Evolutionary conservation across 2,113 vertebrate genomes (phyloP).

Genomic region (Oreocharis arfaki): DNA sequence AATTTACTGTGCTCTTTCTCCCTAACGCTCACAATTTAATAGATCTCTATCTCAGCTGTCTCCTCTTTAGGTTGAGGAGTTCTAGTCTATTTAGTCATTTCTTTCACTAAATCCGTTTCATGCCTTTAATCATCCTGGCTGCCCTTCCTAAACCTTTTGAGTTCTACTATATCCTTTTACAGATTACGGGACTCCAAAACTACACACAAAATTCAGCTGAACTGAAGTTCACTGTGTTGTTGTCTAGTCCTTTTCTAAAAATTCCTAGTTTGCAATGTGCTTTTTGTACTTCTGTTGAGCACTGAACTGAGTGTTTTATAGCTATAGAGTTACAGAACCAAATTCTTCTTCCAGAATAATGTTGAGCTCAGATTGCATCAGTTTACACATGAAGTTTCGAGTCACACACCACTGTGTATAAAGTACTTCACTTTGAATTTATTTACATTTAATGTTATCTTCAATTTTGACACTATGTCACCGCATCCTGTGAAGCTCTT

Average conservation of each 20-base stretch:
- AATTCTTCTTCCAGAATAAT: neutral
- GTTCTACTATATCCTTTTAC: neutral
- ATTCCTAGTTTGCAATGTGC: neutral
- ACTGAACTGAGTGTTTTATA: neutral
- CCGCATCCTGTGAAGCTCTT: neutral
- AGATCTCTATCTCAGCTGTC: neutral
- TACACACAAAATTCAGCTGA: neutral
- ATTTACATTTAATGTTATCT: neutral
- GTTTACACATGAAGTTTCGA: neutral
- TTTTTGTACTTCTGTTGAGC: neutral
- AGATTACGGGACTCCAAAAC: neutral
- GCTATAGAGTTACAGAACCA: neutral
- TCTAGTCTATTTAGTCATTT: neutral
- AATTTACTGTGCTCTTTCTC: neutral
- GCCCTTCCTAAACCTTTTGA: neutral
- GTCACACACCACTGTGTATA: neutral
- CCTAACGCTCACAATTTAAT: neutral
- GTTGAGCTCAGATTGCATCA: neutral
- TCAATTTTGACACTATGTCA: neutral
- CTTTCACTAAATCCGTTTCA: slow-evolving; percentile 5
- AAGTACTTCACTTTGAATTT: neutral
- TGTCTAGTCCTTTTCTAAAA: neutral
- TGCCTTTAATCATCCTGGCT: neutral
- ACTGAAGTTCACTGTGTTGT: neutral
- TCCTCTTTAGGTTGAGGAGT: neutral